Evolutionary conservation across 2,888 invertebrate species (phyloP).

Genomic region (Tridacna crocea): DNA sequence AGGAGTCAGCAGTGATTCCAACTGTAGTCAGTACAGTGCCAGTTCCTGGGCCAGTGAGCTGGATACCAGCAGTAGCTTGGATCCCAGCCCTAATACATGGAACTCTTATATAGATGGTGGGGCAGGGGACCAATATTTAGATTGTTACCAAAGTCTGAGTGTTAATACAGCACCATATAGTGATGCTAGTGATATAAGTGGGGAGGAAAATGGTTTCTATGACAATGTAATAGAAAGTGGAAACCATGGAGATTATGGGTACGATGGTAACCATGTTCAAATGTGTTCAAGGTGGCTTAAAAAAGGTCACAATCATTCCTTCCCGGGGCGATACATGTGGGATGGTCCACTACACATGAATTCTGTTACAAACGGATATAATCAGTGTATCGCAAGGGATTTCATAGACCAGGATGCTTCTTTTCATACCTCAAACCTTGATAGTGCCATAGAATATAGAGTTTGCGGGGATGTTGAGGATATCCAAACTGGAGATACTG

Average conservation of each 20-base stretch:
- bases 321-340: background rate
- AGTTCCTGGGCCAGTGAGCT: conserved; percentile 57
- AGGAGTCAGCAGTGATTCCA: conserved; percentile 59
- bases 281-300: conserved; percentile 31
- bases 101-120: conserved; percentile 46
- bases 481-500: background rate
- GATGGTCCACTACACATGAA: conserved; percentile 5
- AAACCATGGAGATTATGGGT: conserved; percentile 4
- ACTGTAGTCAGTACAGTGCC: conserved; percentile 58
- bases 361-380: conserved; percentile 2
- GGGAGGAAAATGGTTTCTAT: conserved; percentile 42
- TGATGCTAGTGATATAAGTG: conserved; percentile 58
- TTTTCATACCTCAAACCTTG: conserved; percentile 18
- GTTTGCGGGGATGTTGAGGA: conserved; percentile 9
- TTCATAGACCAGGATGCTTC: conserved; percentile 6
- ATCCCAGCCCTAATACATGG: conserved; percentile 55
- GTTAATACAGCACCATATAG: conserved; percentile 33
- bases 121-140: background rate
- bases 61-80: conserved; percentile 61
- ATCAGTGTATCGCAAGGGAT: conserved; percentile 1
- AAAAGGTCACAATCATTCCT: conserved; percentile 8
- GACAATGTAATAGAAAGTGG: conserved; percentile 16
- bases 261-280: conserved; percentile 38
- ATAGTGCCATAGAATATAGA: conserved; percentile 26
- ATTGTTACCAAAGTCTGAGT: background rate